Evolutionary conservation across 1,140 invertebrate species (phyloP).

Genomic region (Scaptomyza montana): DNA sequence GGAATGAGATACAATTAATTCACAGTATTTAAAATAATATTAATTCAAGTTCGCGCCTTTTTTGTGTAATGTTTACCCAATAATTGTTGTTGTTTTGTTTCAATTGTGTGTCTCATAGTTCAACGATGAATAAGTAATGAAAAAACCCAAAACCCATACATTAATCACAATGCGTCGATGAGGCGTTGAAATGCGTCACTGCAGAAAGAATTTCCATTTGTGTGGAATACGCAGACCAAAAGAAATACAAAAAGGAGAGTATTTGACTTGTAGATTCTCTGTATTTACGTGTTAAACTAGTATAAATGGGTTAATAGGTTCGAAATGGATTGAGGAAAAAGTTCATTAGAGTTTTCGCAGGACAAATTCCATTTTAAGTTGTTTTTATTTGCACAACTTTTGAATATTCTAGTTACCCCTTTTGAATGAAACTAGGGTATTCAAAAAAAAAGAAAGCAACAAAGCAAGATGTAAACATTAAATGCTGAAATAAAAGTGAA

Average conservation of each 20-base stretch:
- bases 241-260: background rate
- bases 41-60: background rate
- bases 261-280: background rate
- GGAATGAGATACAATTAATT: background rate
- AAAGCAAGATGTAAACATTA: conserved; percentile 29
- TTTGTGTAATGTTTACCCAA: background rate
- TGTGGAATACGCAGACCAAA: background rate
- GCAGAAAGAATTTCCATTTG: background rate
- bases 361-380: too few relatives aligned
- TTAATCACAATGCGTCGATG: background rate
- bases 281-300: background rate
- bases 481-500: conserved; percentile 38
- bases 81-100: background rate
- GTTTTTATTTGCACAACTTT: background rate
- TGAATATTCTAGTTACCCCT: background rate
- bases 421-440: background rate
- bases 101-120: background rate
- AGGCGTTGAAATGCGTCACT: background rate
- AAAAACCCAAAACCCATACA: background rate
- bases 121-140: background rate
- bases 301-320: too few relatives aligned
- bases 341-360: too few relatives aligned
- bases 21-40: background rate
- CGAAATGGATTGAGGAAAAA: too few relatives aligned
- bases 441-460: background rate